phyloP scores from a whole-genome alignment of 30 jellyfish, hydroid and myxozoan genomes.

The Chrysaora quinquecirrha region DNA sequence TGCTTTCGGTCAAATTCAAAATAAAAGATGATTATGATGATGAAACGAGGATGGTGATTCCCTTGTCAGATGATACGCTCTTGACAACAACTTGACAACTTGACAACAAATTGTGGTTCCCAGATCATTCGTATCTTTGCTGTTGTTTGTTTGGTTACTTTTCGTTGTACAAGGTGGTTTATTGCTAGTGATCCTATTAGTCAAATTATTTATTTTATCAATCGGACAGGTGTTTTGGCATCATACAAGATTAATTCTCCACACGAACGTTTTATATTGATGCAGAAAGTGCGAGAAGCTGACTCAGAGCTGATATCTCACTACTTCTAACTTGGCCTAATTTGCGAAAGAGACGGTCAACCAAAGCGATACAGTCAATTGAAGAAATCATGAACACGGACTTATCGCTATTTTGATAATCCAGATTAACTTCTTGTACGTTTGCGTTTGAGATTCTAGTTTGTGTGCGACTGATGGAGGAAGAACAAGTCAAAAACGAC shows the following conservation, averaged over 20 bases:
- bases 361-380: neutral
- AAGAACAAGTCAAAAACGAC: neutral
- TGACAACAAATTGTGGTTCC: neutral
- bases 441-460: neutral
- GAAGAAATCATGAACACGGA: neutral
- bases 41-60: too few species aligned
- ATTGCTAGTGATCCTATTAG: neutral
- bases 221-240: neutral
- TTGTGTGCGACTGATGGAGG: neutral
- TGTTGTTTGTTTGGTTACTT: conserved; percentile 12
- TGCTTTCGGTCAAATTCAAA: too few species aligned
- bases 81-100: too few species aligned
- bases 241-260: neutral
- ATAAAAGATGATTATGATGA: too few species aligned
- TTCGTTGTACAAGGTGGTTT: neutral
- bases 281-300: neutral
- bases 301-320: neutral
- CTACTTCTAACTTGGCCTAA: too few species aligned
- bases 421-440: too few species aligned
- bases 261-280: neutral
- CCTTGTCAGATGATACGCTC: too few species aligned
- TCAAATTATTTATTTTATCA: neutral
- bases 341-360: neutral
- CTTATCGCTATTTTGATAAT: neutral
- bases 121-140: neutral